These are phyloP conservation scores for Tupaia tana DNA, from an alignment of 2,113 vertebrate species.

Conservation along the genomic window DNA sequence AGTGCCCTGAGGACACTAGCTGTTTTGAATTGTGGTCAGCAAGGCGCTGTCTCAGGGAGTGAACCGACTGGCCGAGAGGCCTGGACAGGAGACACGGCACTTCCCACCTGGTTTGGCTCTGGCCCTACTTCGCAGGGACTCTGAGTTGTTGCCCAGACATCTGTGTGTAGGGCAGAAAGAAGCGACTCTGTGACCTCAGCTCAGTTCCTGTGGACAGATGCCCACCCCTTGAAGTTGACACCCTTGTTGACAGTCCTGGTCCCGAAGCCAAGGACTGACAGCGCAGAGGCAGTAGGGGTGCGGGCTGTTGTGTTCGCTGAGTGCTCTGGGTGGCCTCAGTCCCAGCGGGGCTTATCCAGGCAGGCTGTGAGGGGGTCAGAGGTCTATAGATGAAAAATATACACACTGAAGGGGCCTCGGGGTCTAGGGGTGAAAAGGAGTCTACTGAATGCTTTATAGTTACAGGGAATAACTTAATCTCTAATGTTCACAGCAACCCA, in stretches of 20 bases:
- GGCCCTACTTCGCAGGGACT: constrained; percentile 38
- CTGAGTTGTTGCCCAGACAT: constrained; percentile 71
- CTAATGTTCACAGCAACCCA: not conserved
- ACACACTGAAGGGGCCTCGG: not conserved
- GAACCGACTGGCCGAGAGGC: not conserved
- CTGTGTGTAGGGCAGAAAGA: constrained; percentile 65
- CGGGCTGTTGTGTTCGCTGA: constrained; percentile 48
- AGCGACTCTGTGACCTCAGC: constrained; percentile 74
- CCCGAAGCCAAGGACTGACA: constrained; percentile 47
- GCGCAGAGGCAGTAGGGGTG: not conserved
- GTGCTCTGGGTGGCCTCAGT: constrained; percentile 23
- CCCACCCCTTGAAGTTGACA: constrained; percentile 82
- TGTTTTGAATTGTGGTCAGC: not conserved
- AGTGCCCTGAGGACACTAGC: not conserved
- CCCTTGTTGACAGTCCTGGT: constrained; percentile 73
- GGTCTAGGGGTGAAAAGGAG: not conserved
- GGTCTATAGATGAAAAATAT: not conserved
- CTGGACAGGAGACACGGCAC: not conserved
- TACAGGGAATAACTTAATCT: not conserved
- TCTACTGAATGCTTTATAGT: not conserved
- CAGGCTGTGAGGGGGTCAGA: constrained; percentile 1
- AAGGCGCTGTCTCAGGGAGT: constrained; percentile 46
- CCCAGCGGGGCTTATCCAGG: not conserved
- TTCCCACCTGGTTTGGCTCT: constrained; percentile 70
- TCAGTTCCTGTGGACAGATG: constrained; percentile 79